Base-by-base conservation (phyloP, 2,888 invertebrate genomes). In the Dromius quadrimaculatus region DNA sequence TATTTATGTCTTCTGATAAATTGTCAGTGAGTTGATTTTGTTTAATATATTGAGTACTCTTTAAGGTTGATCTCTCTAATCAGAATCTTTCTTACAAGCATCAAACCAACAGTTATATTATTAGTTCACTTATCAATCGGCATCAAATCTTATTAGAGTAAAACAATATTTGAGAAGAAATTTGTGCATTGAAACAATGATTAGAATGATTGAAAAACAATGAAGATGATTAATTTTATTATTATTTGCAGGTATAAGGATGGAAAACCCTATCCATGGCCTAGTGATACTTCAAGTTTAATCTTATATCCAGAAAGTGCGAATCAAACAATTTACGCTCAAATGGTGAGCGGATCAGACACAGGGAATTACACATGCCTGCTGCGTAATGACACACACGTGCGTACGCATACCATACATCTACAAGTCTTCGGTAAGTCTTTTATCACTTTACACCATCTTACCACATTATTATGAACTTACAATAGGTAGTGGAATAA, bases 321-420 rank as follows among this genome's bases (percentile, higher is more conserved):
- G 71, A 92, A 92, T 83, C 92, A 92, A 83, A 92, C 92, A 61
- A 86, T 92, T 76, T 92, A 91, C 84, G 88, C 90, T 20, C 85
- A 87, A 75, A 84, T 84, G 38, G 87, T 90, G 20, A 85, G 86
- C 34, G 84, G 86, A 54, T 85, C 87, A 3, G 92, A 92, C 81
- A 86, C 88, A 34, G 92, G 92, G 70, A 88, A 89, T 82, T 92
- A 92, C 82, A 90, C 90, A 50, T 92, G 92, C 79, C 85, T 89
- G 15, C 85, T 91, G 74, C 86, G 87, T 79, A 92, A 92, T 80
- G 91, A 91, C 77, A 90, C 90, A 0, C 86, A 87, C 77, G 84
- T 85, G 73, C 84, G 87, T 74, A 85, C 85, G 41, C 91, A 90
- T 78, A 88, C 87, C 62, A 88, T 91, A 74, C 84, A 84, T 62